Conservation (phyloP, 2,113 vertebrate species). For the Capra hircus region DNA sequence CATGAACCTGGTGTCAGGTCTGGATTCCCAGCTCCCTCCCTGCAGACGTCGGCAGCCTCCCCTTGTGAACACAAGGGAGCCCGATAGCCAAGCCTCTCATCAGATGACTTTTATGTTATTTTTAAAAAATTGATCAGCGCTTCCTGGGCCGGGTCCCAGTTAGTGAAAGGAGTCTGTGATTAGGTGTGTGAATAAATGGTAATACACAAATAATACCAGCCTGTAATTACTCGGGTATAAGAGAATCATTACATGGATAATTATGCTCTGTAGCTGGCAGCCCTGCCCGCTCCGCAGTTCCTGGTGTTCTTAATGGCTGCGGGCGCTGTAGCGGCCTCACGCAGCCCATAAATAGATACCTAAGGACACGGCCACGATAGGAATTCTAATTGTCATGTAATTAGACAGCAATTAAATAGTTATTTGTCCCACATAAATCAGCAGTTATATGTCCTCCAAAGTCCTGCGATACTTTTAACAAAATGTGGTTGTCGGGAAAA, state of each 20-base stretch:
- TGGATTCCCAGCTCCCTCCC: rapidly evolving
- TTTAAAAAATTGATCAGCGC: background rate
- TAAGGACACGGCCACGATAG: background rate
- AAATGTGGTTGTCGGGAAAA: background rate
- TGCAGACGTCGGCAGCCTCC: rapidly evolving
- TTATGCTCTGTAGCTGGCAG: background rate
- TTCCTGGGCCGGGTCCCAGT: background rate
- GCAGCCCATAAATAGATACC: constrained; percentile 17
- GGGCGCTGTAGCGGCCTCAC: background rate
- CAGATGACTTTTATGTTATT: background rate
- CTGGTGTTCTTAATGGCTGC: background rate
- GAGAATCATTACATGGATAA: background rate
- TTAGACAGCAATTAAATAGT: constrained; percentile 48
- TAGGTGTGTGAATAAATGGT: constrained; percentile 5
- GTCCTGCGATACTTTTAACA: constrained; percentile 37
- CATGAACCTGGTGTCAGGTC: rapidly evolving
- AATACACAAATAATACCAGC: background rate
- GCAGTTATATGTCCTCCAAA: constrained; percentile 41
- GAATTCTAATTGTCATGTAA: constrained; percentile 57
- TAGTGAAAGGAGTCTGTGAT: background rate
- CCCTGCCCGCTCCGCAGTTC: background rate
- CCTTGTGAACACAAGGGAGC: background rate
- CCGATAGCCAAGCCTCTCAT: rapidly evolving
- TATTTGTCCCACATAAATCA: constrained; percentile 62
- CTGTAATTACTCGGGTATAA: background rate